Percentiles rank a stretch among this genome's conserved stretches.
Conservation (phyloP, 2,113 vertebrate genomes). For the Macheiramphus alcinus region DNA sequence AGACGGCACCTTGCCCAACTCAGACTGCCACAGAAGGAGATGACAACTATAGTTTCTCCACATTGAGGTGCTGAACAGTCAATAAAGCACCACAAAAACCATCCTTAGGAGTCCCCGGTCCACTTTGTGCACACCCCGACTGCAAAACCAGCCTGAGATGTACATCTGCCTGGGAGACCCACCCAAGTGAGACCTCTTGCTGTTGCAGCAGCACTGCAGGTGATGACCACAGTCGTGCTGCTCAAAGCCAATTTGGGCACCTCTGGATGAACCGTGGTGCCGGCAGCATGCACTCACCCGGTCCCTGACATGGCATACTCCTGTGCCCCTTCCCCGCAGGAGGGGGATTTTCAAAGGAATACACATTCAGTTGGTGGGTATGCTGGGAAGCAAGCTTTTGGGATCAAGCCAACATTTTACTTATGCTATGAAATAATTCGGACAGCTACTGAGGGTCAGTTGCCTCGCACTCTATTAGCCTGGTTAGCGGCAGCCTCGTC, state of each 20-base stretch:
- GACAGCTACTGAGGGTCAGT: neutral
- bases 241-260: neutral
- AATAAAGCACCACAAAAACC: neutral
- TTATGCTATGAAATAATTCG: neutral
- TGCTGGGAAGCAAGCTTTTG: neutral
- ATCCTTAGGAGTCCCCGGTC: neutral
- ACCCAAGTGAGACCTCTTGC: neutral
- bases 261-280: neutral
- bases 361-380: neutral
- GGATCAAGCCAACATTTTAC: neutral
- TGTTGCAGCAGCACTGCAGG: neutral
- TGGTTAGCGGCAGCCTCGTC: neutral
- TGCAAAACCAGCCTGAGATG: neutral
- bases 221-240: neutral
- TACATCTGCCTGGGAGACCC: neutral
- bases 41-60: neutral
- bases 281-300: accelerated
- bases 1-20: neutral
- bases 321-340: neutral
- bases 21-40: neutral
- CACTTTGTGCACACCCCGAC: neutral
- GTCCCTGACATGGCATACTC: accelerated
- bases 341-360: neutral
- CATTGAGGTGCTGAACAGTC: neutral
- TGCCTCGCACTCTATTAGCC: neutral